Evolutionary conservation across 2,888 invertebrate genomes (phyloP), one percentile per base, ranked within the genome.

Genomic region (Argyresthia albistria): DNA sequence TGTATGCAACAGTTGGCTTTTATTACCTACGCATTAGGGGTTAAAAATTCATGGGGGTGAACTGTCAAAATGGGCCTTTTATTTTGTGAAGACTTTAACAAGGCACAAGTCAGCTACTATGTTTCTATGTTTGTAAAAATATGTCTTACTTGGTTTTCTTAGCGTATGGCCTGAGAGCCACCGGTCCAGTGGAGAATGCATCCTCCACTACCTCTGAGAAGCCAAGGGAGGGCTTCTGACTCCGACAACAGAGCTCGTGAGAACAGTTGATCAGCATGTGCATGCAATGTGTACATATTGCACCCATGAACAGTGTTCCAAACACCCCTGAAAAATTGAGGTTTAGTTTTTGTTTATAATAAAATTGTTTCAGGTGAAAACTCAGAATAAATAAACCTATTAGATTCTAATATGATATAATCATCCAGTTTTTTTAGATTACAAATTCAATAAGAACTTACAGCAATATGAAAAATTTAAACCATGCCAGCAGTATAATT

Each of bases 281-380:
- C 95, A 95, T 97, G 78, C 97, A 97, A 76, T 97, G 97, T 11
- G 96, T 94, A 73, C 96, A 96, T 60, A 97, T 91, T n/a, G 91
- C 83, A 11, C 97, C 97, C 90, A 97, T 93, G 11, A 95, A 64
- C 54, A 96, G 76, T 1, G 97, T 92, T 4, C 96, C 94, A 63
- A 94, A 88, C 25, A 95, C 90, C 59, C 95, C 95, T 68, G 92
- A 84, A 63, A 54, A 90, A 37, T 25, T 36, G 9, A 47, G 0
- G 46, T 9, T 36, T 36, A 25, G 25, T 25, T 25, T n/a, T n/a
- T n/a, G n/a, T n/a, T n/a, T n/a, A n/a, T 25, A 25, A 6, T 25
- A 39, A 4, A 4, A 39, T 39, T 39, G 3, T 39, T 3, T 3
- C 10, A 39, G 39, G n/a, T 39, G n/a, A 39, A 39, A 9, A 8